Base-by-base conservation (phyloP, 2,797 vertebrate genomes). In the Novumbra hubbsi region DNA sequence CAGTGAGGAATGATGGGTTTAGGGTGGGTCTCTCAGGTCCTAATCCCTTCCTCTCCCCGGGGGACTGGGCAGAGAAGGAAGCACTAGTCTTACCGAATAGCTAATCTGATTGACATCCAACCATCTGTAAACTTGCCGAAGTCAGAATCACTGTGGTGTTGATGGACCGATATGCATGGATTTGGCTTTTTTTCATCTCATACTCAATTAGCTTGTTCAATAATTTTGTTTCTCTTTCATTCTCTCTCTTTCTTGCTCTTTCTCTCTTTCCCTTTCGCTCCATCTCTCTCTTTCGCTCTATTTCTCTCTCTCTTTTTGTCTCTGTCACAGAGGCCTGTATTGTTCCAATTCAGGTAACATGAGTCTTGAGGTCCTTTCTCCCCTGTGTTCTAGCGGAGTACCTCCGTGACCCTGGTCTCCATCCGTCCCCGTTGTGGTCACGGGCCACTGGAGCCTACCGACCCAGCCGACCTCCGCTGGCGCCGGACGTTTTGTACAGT, bases 321-420 rank as follows among this genome's bases (percentile, higher is more conserved):
- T 69, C 65, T 72, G 80, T 75, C 84, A 92, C 89, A 92, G 90
- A 89, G 85, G 88, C 80, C 78, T 81, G 81, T 84, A 80, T 92
- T 93, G 92, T 92, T 85, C 81, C 76, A 8, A 64, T 76, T 74
- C 19, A 70, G 79, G 91, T 90, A 91, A 92, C 85, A 85, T 79
- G 82, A 92, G 79, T 79, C 73, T 50, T 50, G 66, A 82, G 84
- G 74, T 80, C 74, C 65, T 84, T 74, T 86, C 85, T 90, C 82
- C 78, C 73, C 87, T 85, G 83, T 87, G 50, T 87, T 83, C 68
- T 72, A 68, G 81, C 41, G 65, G 76, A 80, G 83, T 19, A 21
- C 76, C 77, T 76, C 74, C 71, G 81, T 82, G 81, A 81, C 85
- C 83, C 76, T 45, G 15, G 76, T 81, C 38, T 24, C 78, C 80